Base-by-base conservation (phyloP, 2,113 vertebrate species). In the Octodon degus region DNA sequence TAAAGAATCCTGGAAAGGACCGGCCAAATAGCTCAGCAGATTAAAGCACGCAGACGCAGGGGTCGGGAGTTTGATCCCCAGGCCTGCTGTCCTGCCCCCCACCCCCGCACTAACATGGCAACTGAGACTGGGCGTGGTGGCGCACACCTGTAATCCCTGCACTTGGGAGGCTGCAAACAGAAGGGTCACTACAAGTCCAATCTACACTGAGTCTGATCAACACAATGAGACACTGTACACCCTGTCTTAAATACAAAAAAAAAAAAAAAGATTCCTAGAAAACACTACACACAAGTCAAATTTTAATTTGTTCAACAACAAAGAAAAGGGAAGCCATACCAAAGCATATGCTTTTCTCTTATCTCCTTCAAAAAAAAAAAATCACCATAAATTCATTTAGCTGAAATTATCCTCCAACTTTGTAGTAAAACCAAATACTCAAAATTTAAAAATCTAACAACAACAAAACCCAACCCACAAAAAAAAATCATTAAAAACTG, bases 231-330 rank as follows among this genome's bases (percentile, higher is more conserved):
- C 50, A 7, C 50, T 50, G 50, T 50, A 50, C 50, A 50, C 50
- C 50, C 11, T 50, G 50, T 50, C 50, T 12, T 50, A 50, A 50
- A 50, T 50, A 50, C 1, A 50, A 50, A 50, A 50, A 50, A 50
- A 50, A 50, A 50, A 50, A 50, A 50, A 55, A 95, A 93, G 63
- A 92, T 40, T 77, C 34, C 70, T 7, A 72, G n/a, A 19, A 88
- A 96, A 93, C 25, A 93, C 25, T 76, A 68, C 50, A 91, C 14
- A 55, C 14, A 76, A 94, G 63, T 60, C 86, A 67, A 92, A 74
- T 55, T 81, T 94, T 86, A 93, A 86, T 70, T 96, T 62, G 63
- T 50, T 91, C 89, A 76, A 60, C 47, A 89, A 97, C 67, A 67
- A 92, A 58, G 62, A 95, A 89, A 94, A 92, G 55, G 8, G 40